Conservation (phyloP, 1,140 invertebrate species). For the Tetranychus cinnabarinus region DNA sequence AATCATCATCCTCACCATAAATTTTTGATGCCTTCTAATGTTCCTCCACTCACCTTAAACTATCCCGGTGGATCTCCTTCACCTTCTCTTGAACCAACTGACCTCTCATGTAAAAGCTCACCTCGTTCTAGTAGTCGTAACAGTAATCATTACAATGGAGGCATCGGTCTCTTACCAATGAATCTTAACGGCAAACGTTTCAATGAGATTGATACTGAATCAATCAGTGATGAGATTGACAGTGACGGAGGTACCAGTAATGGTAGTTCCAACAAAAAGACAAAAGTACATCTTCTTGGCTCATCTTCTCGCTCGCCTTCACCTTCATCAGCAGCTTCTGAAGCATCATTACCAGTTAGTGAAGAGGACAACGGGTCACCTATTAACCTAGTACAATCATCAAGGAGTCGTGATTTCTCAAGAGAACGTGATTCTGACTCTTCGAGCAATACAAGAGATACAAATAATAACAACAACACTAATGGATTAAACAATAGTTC, state of each 20-base stretch:
- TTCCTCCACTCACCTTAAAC: background rate
- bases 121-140: background rate
- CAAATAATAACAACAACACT: background rate
- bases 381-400: background rate
- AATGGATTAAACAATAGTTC: background rate
- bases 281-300: background rate
- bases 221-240: conserved; percentile 2
- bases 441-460: background rate
- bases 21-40: background rate
- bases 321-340: background rate
- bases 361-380: background rate
- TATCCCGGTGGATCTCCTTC: background rate
- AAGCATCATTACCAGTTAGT: conserved; percentile 1
- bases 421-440: conserved; percentile 5
- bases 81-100: conserved; percentile 9
- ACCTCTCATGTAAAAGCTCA: conserved; percentile 8
- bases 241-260: conserved; percentile 1
- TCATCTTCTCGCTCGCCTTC: conserved; percentile 4
- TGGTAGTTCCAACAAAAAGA: conserved; percentile 1
- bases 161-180: background rate
- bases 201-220: conserved; percentile 4
- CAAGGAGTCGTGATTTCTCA: background rate
- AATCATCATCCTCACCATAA: conserved; percentile 1
- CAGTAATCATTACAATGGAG: background rate
- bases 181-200: conserved; percentile 1